These are phyloP conservation scores for Chrysolina haemoptera DNA, from an alignment of 2,888 invertebrate genomes.

Conservation along the genomic window DNA sequence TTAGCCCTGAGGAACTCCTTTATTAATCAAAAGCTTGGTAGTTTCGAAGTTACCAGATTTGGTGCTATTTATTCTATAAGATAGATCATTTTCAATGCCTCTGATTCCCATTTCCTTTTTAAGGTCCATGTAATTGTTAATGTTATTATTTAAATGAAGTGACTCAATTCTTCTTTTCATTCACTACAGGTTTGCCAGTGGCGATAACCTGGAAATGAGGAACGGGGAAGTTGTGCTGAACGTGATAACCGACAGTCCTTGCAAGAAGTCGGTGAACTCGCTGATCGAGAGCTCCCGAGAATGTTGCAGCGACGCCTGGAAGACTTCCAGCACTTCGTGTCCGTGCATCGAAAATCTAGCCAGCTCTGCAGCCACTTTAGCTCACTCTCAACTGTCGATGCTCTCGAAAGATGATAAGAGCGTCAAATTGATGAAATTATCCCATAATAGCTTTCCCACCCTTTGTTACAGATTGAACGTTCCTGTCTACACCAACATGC, in stretches of 20 bases:
- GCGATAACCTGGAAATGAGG: conserved; percentile 64
- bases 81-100: too few relatives aligned
- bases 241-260: conserved; percentile 75
- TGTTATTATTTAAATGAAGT: too few relatives aligned
- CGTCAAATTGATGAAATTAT: conserved; percentile 49
- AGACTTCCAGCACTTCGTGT: conserved; percentile 78
- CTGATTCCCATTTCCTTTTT: too few relatives aligned
- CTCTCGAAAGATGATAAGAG: conserved; percentile 44
- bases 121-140: too few relatives aligned
- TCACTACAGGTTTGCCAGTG: conserved; percentile 54
- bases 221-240: conserved; percentile 71
- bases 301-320: conserved; percentile 68
- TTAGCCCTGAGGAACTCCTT: too few relatives aligned
- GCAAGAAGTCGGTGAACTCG: conserved; percentile 71
- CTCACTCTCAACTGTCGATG: conserved; percentile 65
- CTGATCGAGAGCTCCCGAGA: conserved; percentile 72
- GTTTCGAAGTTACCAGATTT: too few relatives aligned
- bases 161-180: conserved; percentile 24
- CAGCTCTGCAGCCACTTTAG: conserved; percentile 64
- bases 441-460: conserved; percentile 65
- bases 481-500: conserved; percentile 29
- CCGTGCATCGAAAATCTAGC: conserved; percentile 79
- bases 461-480: conserved; percentile 51
- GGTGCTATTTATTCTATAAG: too few relatives aligned
- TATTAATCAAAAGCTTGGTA: too few relatives aligned